phyloP scores from a whole-genome alignment of 2,797 vertebrate genomes.

The Malurus splendens region DNA sequence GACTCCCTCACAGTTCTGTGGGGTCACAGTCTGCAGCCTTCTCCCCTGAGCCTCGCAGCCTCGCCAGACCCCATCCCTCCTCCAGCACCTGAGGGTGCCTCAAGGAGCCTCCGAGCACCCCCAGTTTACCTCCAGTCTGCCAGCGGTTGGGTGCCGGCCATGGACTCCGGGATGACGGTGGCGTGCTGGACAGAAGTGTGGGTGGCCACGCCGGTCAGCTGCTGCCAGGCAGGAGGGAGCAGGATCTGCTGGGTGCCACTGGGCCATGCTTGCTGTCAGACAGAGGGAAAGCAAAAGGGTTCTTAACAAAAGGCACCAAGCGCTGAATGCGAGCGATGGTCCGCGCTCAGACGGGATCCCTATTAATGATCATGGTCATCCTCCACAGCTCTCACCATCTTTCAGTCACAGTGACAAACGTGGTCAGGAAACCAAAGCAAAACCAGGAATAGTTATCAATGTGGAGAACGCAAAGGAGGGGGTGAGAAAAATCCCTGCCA shows the following conservation, averaged over 20 bases:
- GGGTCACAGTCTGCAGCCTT: neutral
- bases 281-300: neutral
- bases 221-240: constrained; percentile 95
- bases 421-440: neutral
- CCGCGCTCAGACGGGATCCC: neutral
- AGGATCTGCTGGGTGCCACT: constrained; percentile 96
- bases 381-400: neutral
- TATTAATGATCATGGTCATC: rapidly evolving
- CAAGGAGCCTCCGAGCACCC: neutral
- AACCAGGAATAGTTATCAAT: neutral
- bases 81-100: neutral
- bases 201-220: constrained; percentile 85
- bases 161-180: constrained; percentile 91
- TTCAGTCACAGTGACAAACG: neutral
- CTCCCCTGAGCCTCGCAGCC: neutral
- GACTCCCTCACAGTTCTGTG: neutral
- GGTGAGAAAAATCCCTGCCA: neutral
- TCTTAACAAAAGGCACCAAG: neutral
- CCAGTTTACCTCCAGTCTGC: constrained; percentile 91
- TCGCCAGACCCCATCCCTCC: neutral
- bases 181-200: constrained; percentile 96
- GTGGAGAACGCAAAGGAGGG: rapidly evolving
- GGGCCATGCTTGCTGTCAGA: constrained; percentile 91
- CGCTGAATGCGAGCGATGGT: rapidly evolving
- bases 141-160: constrained; percentile 89